Percentiles rank a stretch among this genome's conserved stretches.
Conservation (phyloP, 2,888 invertebrate species). For the Argyresthia goedartella region DNA sequence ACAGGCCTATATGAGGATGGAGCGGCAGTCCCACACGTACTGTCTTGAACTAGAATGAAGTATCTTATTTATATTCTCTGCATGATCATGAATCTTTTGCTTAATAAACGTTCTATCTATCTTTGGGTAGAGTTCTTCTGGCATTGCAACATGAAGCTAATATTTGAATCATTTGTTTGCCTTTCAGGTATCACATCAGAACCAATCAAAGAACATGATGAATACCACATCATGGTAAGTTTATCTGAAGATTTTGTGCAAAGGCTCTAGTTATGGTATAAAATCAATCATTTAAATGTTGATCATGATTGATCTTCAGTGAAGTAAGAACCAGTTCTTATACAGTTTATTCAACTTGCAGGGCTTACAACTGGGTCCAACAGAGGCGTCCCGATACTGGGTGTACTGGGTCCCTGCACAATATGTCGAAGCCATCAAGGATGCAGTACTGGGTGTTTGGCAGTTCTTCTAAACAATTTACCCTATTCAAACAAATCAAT, state of each 20-base stretch:
- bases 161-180: neutral
- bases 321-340: neutral
- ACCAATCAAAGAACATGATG: constrained; percentile 89
- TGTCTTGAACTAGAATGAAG: no score
- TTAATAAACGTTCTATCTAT: no score
- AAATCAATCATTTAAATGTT: no score
- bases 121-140: no score
- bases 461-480: constrained; percentile 73
- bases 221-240: constrained; percentile 91
- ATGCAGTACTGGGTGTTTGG: constrained; percentile 90
- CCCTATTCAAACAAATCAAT: constrained; percentile 26
- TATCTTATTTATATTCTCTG: no score
- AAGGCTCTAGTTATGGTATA: no score
- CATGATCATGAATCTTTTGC: no score
- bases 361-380: constrained; percentile 91
- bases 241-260: neutral
- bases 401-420: constrained; percentile 95
- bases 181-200: constrained; percentile 74
- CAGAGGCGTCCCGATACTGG: constrained; percentile 93
- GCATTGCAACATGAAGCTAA: no score
- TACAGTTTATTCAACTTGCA: constrained; percentile 32
- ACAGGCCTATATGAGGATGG: no score
- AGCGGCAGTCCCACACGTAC: no score
- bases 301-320: no score
- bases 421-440: constrained; percentile 91